Percentiles rank a stretch among this genome's conserved stretches.
Evolutionary conservation across 2,888 invertebrate genomes (phyloP).

Genomic region (Desoria tigrina): DNA sequence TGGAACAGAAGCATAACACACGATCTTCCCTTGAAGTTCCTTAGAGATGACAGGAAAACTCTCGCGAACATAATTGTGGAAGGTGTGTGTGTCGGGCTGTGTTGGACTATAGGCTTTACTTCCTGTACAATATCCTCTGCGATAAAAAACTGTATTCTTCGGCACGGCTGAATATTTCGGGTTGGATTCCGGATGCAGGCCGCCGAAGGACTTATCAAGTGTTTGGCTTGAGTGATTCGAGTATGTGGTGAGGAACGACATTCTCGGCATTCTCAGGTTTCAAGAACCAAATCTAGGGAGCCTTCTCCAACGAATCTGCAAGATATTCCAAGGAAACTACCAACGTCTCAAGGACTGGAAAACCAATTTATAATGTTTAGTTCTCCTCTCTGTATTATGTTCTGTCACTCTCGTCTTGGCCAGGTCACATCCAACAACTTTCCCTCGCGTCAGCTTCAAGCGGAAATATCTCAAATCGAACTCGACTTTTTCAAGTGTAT

Average conservation of each 20-base stretch:
- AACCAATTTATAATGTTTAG: neutral
- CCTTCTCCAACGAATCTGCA: conserved; percentile 6
- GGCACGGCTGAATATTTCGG: conserved; percentile 2
- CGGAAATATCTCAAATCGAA: too few relatives aligned
- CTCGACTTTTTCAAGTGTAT: too few relatives aligned
- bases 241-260: neutral
- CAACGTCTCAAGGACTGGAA: neutral
- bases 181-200: neutral
- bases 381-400: neutral
- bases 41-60: too few relatives aligned
- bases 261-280: neutral
- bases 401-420: too few relatives aligned
- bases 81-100: too few relatives aligned
- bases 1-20: neutral
- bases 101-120: neutral
- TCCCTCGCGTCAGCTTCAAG: too few relatives aligned
- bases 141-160: conserved; percentile 6
- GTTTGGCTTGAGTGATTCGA: conserved; percentile 9
- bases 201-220: conserved; percentile 6
- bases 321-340: neutral
- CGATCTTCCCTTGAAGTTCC: neutral
- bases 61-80: too few relatives aligned
- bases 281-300: neutral
- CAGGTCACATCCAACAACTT: too few relatives aligned
- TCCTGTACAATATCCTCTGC: neutral